Conservation (phyloP, 2,797 vertebrate genomes). For the Hydrophis major region DNA sequence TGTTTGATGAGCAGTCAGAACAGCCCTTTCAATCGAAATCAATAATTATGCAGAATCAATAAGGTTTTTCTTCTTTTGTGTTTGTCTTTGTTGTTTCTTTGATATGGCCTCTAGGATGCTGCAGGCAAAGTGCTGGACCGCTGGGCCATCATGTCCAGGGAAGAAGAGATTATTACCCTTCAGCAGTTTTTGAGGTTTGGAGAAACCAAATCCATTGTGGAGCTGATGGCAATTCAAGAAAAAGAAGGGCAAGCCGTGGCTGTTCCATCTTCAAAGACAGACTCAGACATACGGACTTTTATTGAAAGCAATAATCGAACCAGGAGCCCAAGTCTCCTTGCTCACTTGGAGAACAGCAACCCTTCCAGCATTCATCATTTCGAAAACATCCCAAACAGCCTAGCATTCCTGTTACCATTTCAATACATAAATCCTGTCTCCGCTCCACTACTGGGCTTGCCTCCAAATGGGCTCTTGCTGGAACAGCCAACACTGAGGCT, state of each 20-base stretch:
- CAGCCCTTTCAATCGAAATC: slow-evolving; percentile 73
- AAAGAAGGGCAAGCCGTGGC: slow-evolving; percentile 98
- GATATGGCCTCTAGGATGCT: slow-evolving; percentile 93
- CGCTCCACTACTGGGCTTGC: slow-evolving; percentile 92
- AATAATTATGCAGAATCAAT: slow-evolving; percentile 90
- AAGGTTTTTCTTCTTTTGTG: slow-evolving; percentile 78
- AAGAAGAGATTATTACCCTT: slow-evolving; percentile 99
- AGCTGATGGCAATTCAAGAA: slow-evolving; percentile 99
- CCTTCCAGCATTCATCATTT: slow-evolving; percentile 99
- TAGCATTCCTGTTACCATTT: slow-evolving; percentile 96
- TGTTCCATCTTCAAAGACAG: slow-evolving; percentile 95
- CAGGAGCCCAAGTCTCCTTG: slow-evolving; percentile 93
- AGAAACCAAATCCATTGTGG: slow-evolving; percentile 99
- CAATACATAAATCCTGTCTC: slow-evolving; percentile 99
- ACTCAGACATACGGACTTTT: slow-evolving; percentile 99
- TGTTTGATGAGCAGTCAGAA: slow-evolving; percentile 74
- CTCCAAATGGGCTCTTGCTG: slow-evolving; percentile 92
- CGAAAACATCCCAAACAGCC: slow-evolving; percentile 98
- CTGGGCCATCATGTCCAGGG: slow-evolving; percentile 99
- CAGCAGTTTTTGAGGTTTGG: slow-evolving; percentile 99
- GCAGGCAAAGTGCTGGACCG: slow-evolving; percentile 99
- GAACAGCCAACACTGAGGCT: slow-evolving; percentile 91
- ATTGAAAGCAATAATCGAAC: slow-evolving; percentile 99
- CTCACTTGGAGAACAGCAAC: slow-evolving; percentile 96
- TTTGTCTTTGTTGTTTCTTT: slow-evolving; percentile 90